Base-by-base conservation (phyloP, 2,888 invertebrate species). In the Melinopterus prodromus region DNA sequence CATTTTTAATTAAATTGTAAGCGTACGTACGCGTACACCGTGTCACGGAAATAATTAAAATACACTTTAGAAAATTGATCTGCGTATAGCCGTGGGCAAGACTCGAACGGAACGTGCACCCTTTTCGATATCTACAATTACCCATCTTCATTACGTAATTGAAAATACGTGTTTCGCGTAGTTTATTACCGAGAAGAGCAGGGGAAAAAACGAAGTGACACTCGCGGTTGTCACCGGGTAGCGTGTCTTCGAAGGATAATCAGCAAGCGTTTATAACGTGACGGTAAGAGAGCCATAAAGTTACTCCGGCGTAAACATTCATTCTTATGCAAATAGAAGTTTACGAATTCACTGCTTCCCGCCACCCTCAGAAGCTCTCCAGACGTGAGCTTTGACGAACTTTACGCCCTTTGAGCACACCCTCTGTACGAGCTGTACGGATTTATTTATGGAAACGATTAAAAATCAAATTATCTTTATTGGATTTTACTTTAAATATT, bases 1-100 rank as follows among this genome's bases (percentile, higher is more conserved):
- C 53, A 53, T 53, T 53, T 53, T 53, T 53, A 53, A 53, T 53
- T 53, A 53, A 53, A 53, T 53, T 53, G 53, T 53, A 53, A 53
- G 53, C 53, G 53, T 12, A 9, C 53, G 53, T 53, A 53, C 53
- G 53, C 53, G 12, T 53, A 53, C 53, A 53, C 5, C 53, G 53
- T 53, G 53, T 53, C 53, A 53, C 53, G 53, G 53, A 53, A 53
- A 53, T 53, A 53, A 53, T 53, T 53, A 53, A 53, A 53, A 53
- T 53, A 53, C 53, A 53, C 53, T 53, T 53, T 53, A 53, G 53
- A 53, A 53, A 53, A 53, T 53, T 53, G 53, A 53, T 53, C 53
- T 53, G 53, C 53, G 26, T 53, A 53, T 12, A 6, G 12, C 7
- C 53, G 5, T 53, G 12, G 53, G 12, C 53, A 12, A 53, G 5